A percentile compares a stretch with the other conserved stretches of the same genome.
Conservation (phyloP, 2,113 vertebrate genomes). For the Clarias macrocephalus region DNA sequence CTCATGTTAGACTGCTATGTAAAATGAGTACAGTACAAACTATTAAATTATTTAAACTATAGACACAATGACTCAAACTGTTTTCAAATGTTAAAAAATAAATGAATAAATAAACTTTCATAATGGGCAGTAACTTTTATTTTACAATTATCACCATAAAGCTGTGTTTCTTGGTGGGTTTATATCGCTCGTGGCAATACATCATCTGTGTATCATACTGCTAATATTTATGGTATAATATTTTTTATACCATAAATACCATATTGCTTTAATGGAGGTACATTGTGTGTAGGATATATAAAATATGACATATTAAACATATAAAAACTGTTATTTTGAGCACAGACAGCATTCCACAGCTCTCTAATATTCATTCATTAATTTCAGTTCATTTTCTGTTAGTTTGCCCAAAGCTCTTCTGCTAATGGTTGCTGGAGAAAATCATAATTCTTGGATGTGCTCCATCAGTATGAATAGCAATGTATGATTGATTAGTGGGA, state of each 20-base stretch:
- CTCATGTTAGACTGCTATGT: not conserved
- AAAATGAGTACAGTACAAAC: not conserved
- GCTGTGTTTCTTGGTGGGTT: not conserved
- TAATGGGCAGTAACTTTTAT: not conserved
- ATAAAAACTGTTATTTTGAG: not conserved
- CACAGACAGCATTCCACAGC: not conserved
- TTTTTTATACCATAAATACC: not conserved
- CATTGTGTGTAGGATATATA: not conserved
- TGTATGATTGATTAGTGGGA: not conserved
- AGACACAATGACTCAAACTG: not conserved
- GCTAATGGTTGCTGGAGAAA: not conserved
- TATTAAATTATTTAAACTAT: not conserved
- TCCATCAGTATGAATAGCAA: not conserved
- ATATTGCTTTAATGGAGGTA: not conserved
- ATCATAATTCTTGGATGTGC: conserved; percentile 11
- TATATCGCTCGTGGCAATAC: too few species aligned
- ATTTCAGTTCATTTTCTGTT: not conserved
- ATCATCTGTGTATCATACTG: not conserved
- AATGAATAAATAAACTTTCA: not conserved
- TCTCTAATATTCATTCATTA: not conserved
- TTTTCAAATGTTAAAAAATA: not conserved
- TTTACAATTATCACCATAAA: not conserved
- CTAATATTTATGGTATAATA: not conserved
- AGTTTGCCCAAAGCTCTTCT: not conserved
- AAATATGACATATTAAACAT: not conserved